Conservation (phyloP, 1,140 invertebrate species). For the Danaus melanippus region DNA sequence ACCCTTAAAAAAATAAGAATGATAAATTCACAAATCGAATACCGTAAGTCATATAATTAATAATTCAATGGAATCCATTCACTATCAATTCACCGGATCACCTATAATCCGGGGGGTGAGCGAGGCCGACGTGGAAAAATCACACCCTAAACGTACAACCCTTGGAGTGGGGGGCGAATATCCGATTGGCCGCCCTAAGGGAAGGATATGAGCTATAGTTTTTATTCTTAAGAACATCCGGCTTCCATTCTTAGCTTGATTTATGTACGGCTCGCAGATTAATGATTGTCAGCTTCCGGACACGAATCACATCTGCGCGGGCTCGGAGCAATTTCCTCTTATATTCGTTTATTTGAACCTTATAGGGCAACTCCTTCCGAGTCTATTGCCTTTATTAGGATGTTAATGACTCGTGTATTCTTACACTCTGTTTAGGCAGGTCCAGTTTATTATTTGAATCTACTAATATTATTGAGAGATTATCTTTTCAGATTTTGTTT, state of each 20-base stretch:
- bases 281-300: slow-evolving; percentile 44
- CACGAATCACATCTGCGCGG: slow-evolving; percentile 32
- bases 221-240: slow-evolving; percentile 69
- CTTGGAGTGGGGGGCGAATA: slow-evolving; percentile 39
- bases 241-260: slow-evolving; percentile 64
- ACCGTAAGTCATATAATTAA: slow-evolving; percentile 16
- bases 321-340: slow-evolving; percentile 24
- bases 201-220: slow-evolving; percentile 72
- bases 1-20: slow-evolving; percentile 3
- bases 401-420: slow-evolving; percentile 42
- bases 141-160: slow-evolving; percentile 62
- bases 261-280: slow-evolving; percentile 47
- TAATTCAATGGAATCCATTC: slow-evolving; percentile 21
- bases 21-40: too few species aligned
- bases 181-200: slow-evolving; percentile 65
- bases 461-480: neutral
- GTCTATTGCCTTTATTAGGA: slow-evolving; percentile 60
- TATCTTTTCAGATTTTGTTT: too few species aligned
- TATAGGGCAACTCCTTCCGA: slow-evolving; percentile 56
- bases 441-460: slow-evolving; percentile 21
- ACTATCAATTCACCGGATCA: slow-evolving; percentile 26
- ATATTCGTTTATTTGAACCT: slow-evolving; percentile 42
- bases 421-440: slow-evolving; percentile 24
- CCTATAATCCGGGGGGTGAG: slow-evolving; percentile 44
- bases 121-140: slow-evolving; percentile 45